phyloP scores from a whole-genome alignment of 2,888 invertebrate species.

The Napeogenes inachia region DNA sequence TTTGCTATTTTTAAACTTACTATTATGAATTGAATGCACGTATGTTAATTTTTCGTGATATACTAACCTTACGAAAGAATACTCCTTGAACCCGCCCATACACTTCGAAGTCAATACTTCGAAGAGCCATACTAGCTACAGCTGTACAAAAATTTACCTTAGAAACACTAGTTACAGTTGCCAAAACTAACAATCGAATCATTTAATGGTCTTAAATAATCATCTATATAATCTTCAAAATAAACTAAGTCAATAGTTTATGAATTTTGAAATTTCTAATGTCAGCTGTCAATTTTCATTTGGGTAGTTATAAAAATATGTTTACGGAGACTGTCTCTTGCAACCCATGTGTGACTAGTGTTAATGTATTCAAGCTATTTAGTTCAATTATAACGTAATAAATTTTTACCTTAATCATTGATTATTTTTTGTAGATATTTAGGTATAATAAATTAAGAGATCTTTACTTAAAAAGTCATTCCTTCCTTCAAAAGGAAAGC shows the following conservation, averaged over 20 bases:
- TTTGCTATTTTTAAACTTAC: too few relatives aligned
- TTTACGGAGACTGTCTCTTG: neutral
- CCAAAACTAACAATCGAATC: slow-evolving; percentile 48
- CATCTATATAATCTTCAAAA: too few relatives aligned
- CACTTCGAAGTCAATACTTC: slow-evolving; percentile 77
- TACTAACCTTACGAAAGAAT: slow-evolving; percentile 78
- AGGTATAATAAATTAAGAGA: too few relatives aligned
- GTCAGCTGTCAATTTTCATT: too few relatives aligned
- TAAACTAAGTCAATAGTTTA: too few relatives aligned
- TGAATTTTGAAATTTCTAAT: too few relatives aligned
- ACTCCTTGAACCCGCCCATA: slow-evolving; percentile 80
- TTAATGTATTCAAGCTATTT: neutral
- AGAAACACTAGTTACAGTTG: slow-evolving; percentile 40
- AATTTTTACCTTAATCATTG: neutral
- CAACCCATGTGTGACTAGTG: neutral
- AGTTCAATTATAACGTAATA: neutral
- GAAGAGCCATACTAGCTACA: slow-evolving; percentile 41
- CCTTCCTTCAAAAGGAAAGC: neutral
- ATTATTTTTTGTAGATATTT: too few relatives aligned
- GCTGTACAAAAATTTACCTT: slow-evolving; percentile 32
- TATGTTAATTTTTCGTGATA: neutral
- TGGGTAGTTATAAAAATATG: neutral
- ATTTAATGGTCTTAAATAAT: slow-evolving; percentile 34
- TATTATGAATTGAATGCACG: too few relatives aligned
- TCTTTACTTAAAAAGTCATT: too few relatives aligned